phyloP scores from a whole-genome alignment of 2,113 vertebrate genomes.

The Plecturocebus donacophilus region DNA sequence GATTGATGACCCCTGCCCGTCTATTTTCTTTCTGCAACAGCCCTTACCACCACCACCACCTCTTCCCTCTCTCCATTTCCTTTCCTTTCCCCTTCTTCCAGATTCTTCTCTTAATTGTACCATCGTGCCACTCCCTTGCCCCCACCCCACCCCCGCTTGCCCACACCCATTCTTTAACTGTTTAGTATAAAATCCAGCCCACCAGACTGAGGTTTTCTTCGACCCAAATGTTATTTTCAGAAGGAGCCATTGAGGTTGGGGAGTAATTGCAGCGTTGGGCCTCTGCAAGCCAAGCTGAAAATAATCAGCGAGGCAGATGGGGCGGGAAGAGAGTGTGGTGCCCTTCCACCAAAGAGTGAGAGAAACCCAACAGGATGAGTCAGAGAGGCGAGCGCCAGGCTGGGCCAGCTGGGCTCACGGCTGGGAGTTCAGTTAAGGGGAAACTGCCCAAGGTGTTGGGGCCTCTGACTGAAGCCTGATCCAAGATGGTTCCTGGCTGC shows the following conservation, averaged over 20 bases:
- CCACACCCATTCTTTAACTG: constrained; percentile 87
- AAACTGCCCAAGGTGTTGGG: constrained; percentile 70
- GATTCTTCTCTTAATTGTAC: constrained; percentile 74
- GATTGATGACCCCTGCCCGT: constrained; percentile 42
- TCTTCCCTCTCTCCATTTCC: constrained; percentile 54
- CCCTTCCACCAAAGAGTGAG: constrained; percentile 70
- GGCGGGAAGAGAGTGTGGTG: constrained; percentile 77
- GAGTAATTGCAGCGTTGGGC: constrained; percentile 87
- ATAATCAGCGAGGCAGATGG: constrained; percentile 85
- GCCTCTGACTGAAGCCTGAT: neutral
- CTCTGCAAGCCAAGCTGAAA: constrained; percentile 86
- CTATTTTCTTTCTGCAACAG: neutral
- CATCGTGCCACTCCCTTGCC: constrained; percentile 69
- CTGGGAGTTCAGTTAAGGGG: constrained; percentile 72
- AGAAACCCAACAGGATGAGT: constrained; percentile 69
- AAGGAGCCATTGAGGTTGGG: constrained; percentile 87
- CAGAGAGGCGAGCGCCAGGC: constrained; percentile 64
- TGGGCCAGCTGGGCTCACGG: neutral
- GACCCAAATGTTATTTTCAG: constrained; percentile 88
- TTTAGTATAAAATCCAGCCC: constrained; percentile 88
- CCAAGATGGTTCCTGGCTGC: constrained; percentile 61
- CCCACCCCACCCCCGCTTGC: constrained; percentile 68
- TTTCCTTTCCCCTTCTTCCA: constrained; percentile 57
- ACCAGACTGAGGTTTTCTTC: constrained; percentile 89
- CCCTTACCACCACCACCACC: neutral